phyloP scores from a whole-genome alignment of 2,888 invertebrate genomes.

The Osmoderma eremita region DNA sequence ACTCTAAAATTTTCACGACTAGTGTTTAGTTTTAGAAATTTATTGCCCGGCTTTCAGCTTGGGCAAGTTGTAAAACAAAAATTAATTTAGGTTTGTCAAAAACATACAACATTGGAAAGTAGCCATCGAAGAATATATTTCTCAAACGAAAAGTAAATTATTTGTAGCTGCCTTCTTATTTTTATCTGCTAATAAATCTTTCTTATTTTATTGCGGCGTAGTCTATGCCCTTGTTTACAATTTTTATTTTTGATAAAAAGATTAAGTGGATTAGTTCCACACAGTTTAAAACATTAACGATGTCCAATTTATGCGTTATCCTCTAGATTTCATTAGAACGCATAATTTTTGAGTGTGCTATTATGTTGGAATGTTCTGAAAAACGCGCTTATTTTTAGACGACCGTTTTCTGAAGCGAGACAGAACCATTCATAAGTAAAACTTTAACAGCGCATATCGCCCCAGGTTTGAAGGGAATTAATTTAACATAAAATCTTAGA shows the following conservation, averaged over 20 bases:
- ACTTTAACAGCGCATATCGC: no score
- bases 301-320: not conserved
- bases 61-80: not conserved
- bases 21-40: not conserved
- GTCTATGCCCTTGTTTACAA: not conserved
- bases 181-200: no score
- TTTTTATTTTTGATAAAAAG: slow-evolving; percentile 19
- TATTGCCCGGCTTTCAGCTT: slow-evolving; percentile 4
- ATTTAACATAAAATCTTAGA: not conserved
- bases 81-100: no score
- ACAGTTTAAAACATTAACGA: slow-evolving; percentile 6
- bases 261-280: slow-evolving; percentile 1
- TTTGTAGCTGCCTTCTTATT: no score
- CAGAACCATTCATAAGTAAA: not conserved
- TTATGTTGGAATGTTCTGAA: slow-evolving; percentile 10
- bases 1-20: no score
- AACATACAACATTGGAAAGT: no score
- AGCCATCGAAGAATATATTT: no score
- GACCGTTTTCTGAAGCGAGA: not conserved
- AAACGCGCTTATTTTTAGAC: slow-evolving; percentile 5
- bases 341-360: not conserved
- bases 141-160: no score
- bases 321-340: no score
- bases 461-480: not conserved
- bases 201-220: no score